phyloP scores from a whole-genome alignment of 2,113 vertebrate genomes.

The Salvelinus namaycush region DNA sequence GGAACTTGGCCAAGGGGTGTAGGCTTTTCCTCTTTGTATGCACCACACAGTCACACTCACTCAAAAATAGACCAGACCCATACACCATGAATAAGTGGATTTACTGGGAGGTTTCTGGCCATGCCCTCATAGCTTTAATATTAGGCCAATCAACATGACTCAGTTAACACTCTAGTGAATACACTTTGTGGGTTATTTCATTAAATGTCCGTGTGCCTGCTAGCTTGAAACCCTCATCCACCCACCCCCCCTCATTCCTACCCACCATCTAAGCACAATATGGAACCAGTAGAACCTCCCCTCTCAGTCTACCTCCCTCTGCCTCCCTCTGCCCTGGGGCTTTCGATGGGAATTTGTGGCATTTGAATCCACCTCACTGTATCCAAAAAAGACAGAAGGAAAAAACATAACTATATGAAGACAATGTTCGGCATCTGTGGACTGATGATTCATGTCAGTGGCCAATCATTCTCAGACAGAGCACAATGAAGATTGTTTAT shows the following conservation, averaged over 20 bases:
- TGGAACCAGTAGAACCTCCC: constrained; percentile 11
- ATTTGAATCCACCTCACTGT: not conserved
- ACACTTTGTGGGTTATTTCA: not conserved
- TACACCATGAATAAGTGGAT: not conserved
- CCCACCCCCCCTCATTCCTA: not conserved
- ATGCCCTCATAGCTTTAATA: not conserved
- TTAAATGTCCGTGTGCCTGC: not conserved
- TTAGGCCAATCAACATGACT: not conserved
- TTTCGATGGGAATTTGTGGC: not conserved
- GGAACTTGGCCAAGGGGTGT: too few species aligned
- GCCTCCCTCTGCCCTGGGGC: not conserved
- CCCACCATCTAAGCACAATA: not conserved
- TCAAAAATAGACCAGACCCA: not conserved
- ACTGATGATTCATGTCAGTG: too few species aligned
- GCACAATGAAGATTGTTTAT: not conserved
- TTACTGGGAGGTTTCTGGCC: not conserved
- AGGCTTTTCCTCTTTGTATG: too few species aligned
- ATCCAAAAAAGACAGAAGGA: not conserved
- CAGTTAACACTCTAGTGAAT: not conserved
- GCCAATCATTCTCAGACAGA: not conserved
- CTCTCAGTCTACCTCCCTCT: not conserved
- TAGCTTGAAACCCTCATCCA: not conserved
- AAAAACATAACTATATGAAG: not conserved
- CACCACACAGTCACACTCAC: too few species aligned
- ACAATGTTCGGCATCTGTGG: not conserved